Base-by-base conservation (phyloP, 2,888 invertebrate species). In the Ichneumoninae sp. region DNA sequence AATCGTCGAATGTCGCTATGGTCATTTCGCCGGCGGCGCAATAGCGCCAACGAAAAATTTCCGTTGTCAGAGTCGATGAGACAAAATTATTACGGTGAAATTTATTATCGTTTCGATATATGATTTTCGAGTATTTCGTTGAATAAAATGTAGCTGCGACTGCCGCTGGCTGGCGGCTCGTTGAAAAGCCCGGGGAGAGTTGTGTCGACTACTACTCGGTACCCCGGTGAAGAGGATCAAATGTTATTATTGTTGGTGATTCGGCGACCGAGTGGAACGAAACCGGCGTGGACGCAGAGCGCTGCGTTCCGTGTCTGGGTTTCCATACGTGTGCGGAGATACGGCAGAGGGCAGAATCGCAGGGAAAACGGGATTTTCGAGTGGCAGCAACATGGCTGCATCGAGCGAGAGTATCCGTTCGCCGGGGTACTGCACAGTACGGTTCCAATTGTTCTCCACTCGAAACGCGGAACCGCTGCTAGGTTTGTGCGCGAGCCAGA, bases 381-480 rank as follows among this genome's bases (percentile, higher is more conserved):
- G 81, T 74, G 70, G 73, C 52, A 74, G 68, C 74, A 74, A 70
- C 84, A 74, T 60, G 78, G 30, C 79, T 57, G 78, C 40, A 71
- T 79, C 36, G 22, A 33, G 33, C 69, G 44, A 44, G 57, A 36
- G 57, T 75, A 84, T 75, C 60, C 50, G 40, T 85, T 75, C 65
- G 47, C 40, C 50, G 50, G 57, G 50, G 71, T 68, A 60, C 52
- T 44, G 75, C 69, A 71, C 60, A 69, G 73, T 80, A 54, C 68
- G 47, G 68, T 69, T 85, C 36, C 85, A 73, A 85, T 83, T 85
- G 83, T 80, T 85, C 63, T 60, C 63, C 75, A 71, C 80, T 83
- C 76, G 68, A 73, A 75, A 65, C 54, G 73, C 52, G 66, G 54
- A 85, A 63, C 44, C 71, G 52, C 52, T 33, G 16, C 74, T 44